These are phyloP conservation scores for Thalpophila matura DNA, from an alignment of 2,888 invertebrate species.

Conservation along the genomic window DNA sequence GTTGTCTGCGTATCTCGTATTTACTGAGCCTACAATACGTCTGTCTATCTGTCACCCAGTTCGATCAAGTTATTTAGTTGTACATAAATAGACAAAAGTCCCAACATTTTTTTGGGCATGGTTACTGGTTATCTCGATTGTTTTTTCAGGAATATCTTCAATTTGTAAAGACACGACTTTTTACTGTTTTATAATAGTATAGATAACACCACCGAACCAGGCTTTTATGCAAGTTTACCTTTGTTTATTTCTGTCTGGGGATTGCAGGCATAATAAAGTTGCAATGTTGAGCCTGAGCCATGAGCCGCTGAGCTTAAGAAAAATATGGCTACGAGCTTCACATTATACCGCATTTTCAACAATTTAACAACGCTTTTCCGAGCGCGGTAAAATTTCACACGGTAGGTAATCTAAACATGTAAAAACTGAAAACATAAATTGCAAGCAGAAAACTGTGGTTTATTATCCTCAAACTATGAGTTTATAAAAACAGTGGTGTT, in stretches of 20 bases:
- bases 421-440: not conserved
- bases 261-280: not conserved
- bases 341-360: not conserved
- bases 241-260: slow-evolving; percentile 17
- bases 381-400: not conserved
- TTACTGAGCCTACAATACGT: no score
- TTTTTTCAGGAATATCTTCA: not conserved
- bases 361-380: not conserved
- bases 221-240: not conserved
- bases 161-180: no score
- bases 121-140: no score
- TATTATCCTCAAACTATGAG: not conserved
- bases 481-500: not conserved
- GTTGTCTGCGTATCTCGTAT: no score
- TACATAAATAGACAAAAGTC: no score
- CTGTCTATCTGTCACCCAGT: no score
- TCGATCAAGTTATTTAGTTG: no score
- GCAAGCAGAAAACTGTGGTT: not conserved
- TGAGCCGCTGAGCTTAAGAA: not conserved
- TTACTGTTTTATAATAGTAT: no score
- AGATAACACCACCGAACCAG: no score
- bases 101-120: no score
- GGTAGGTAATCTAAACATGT: not conserved
- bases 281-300: no score
- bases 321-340: slow-evolving; percentile 4